A percentile compares a stretch with the other conserved stretches of the same genome.
These are phyloP conservation scores for Protosalanx chinensis DNA, from an alignment of 2,797 vertebrate genomes.

Conservation along the genomic window DNA sequence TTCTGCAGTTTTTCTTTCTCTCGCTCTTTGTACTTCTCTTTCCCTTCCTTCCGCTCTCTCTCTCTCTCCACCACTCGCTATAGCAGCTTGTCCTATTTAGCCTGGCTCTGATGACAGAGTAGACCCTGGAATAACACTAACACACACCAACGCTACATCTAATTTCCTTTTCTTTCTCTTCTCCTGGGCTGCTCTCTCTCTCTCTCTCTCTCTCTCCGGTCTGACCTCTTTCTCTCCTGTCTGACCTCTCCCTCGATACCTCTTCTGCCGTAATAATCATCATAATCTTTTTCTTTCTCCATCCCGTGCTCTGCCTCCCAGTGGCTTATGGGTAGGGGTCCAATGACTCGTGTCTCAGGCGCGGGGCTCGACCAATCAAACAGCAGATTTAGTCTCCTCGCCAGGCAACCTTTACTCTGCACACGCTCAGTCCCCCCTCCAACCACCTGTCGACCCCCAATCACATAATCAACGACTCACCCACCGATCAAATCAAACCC, in stretches of 20 bases:
- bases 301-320: neutral
- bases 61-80: constrained; percentile 46
- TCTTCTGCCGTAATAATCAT: constrained; percentile 38
- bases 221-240: neutral
- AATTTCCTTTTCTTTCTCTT: neutral
- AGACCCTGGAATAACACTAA: constrained; percentile 15
- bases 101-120: constrained; percentile 56
- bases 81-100: constrained; percentile 73
- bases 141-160: neutral
- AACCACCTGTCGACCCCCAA: neutral
- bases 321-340: neutral
- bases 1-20: neutral
- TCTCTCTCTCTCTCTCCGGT: neutral
- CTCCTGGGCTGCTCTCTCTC: neutral
- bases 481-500: neutral
- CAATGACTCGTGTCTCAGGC: no score
- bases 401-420: neutral
- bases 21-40: neutral
- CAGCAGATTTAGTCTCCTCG: neutral
- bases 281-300: constrained; percentile 42
- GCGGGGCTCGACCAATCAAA: neutral
- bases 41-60: neutral
- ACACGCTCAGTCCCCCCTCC: neutral
- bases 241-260: neutral
- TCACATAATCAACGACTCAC: constrained; percentile 5